Evolutionary conservation across 2,113 vertebrate species (phyloP), one percentile per base, ranked within the genome.

Genomic region (Nicator chloris): DNA sequence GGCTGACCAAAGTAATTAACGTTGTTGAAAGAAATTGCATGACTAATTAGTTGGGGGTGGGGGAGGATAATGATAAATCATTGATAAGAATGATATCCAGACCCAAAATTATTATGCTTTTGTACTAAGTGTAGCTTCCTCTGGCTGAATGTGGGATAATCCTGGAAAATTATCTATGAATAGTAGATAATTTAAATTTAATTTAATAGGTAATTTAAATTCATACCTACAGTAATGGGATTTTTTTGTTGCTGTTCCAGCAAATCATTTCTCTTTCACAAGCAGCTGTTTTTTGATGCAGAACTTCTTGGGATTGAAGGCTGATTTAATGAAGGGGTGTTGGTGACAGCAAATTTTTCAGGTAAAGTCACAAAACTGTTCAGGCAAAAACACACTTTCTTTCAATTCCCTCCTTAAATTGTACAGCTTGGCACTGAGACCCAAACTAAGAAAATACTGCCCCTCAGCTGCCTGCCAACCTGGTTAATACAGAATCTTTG

Each of bases 21-120:
- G 23, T 14, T 20, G 9, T 13, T 80, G 20, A 68, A 83, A 68
- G 26, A 90, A 90, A 75, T 57, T 3, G 40, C 24, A 8, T 9
- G 1, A 51, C 19, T 44, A 50, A 30, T 18, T 8, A 5, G 2
- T 22, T 13, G 9, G 9, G 2, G 1, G 8, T 1, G 3, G 10
- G 3, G 0, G 7, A 26, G 40, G 10, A 50, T 40, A 53, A 44
- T 23, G 6, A 17, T 33, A 49, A 60, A 22, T 57, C 6, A 63
- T 26, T 64, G 7, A 30, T 77, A 4, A 37, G 40, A 91, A 65
- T 19, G 1, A 50, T 49, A 50, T 31, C 10, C 17, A 76, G 22
- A n/a, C 15, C 7, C 26, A 8, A 42, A 71, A 59, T 73, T 33
- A 24, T 72, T 80, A 9, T 5, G 37, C 7, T 77, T 91, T 51